Base-by-base conservation (phyloP, 2,113 vertebrate species). In the Symphodus melops region DNA sequence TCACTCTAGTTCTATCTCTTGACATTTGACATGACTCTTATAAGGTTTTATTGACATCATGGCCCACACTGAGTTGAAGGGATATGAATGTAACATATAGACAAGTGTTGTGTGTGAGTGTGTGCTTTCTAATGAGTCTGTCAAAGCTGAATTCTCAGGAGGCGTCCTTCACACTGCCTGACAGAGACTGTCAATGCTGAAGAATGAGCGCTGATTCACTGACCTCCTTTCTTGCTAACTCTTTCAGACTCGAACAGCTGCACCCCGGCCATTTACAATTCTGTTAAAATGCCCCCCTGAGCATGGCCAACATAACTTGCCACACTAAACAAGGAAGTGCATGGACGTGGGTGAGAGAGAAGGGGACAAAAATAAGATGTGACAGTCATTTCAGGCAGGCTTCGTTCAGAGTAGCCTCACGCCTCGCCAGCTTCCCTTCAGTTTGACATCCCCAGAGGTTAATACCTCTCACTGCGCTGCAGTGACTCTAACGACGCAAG, bases 261-360 rank as follows among this genome's bases (percentile, higher is more conserved):
- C 84, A 87, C 71, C 69, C 23, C 17, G 77, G 72, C 75, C 77
- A 86, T 86, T 91, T 87, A 86, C 87, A 87, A 81, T 88, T 90
- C 82, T 86, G 81, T 90, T 87, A 79, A 91, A 92, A 85, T 79
- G 82, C 62, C 75, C 82, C 84, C 79, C 64, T 77, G 76, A 89
- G 86, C 78, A 69, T 62, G 46, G 76, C 88, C 88, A 81, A 59
- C 81, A 73, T 72, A 57, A 71, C 74, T 74, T 49, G 53, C 77
- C 80, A 77, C 77, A 72, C 84, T 85, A 80, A 86, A 87, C 59
- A 72, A 71, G 77, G 69, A 66, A 59, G 75, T 85, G 61, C 74
- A 74, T 33, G 39, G 37, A 23, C 51, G 28, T 60, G 1, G 23
- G 8, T 46, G 39, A 72, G 54, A 21, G 57, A 63, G 59, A 65